phyloP scores from a whole-genome alignment of 2,113 vertebrate species.

The Bungarus multicinctus region DNA sequence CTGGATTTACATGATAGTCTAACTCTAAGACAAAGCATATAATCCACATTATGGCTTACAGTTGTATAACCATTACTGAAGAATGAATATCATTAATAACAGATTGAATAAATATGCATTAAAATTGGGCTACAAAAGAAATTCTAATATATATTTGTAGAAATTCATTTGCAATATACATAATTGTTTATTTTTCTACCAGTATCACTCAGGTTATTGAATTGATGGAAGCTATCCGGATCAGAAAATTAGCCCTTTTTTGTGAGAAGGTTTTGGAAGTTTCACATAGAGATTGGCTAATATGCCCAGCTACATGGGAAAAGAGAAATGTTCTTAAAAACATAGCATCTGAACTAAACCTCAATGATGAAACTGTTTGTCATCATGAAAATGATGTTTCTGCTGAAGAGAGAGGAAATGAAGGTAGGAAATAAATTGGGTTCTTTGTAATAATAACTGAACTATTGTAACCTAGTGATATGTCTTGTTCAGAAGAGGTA shows the following conservation, averaged over 20 bases:
- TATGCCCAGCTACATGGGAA: slow-evolving; percentile 77
- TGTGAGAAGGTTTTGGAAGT: slow-evolving; percentile 86
- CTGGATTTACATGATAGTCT: background rate
- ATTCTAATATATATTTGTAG: background rate
- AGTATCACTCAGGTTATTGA: slow-evolving; percentile 90
- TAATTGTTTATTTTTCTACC: slow-evolving; percentile 58
- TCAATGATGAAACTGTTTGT: slow-evolving; percentile 38
- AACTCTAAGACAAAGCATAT: background rate
- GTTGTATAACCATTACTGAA: background rate
- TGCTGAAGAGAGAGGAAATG: slow-evolving; percentile 43
- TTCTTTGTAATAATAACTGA: slow-evolving; percentile 6
- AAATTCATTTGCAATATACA: slow-evolving; percentile 3
- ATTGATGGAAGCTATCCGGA: slow-evolving; percentile 80
- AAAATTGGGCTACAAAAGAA: background rate
- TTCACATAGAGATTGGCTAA: slow-evolving; percentile 79
- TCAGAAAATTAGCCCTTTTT: slow-evolving; percentile 69
- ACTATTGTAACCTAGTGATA: background rate
- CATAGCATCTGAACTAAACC: slow-evolving; percentile 53
- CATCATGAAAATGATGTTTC: slow-evolving; percentile 35
- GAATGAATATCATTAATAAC: background rate
- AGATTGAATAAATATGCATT: background rate
- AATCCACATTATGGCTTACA: background rate
- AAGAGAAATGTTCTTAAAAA: slow-evolving; percentile 64
- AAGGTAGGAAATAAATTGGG: slow-evolving; percentile 58
- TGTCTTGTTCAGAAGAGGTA: background rate